Evolutionary conservation across 2,888 invertebrate species (phyloP).

Genomic region (Dryobota labecula): DNA sequence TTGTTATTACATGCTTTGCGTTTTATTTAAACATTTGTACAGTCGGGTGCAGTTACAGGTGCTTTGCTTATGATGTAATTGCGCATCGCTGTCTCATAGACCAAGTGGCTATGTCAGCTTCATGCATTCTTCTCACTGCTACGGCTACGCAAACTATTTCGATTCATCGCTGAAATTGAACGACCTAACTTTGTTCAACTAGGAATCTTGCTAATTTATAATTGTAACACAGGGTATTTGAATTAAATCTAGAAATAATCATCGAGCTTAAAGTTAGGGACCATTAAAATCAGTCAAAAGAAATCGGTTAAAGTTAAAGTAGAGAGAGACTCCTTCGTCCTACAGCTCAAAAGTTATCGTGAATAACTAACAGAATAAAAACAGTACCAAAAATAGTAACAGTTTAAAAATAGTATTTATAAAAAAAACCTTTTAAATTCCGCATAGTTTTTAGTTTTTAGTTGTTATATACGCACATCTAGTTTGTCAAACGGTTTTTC

Average conservation of each 20-base stretch:
- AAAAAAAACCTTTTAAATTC: too few relatives aligned
- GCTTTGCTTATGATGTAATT: background rate
- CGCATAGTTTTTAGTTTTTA: too few relatives aligned
- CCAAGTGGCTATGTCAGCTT: background rate
- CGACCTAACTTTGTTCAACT: background rate
- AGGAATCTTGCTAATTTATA: background rate
- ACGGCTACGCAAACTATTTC: background rate
- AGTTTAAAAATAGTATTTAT: too few relatives aligned
- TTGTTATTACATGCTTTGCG: conserved; percentile 78
- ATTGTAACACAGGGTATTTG: background rate
- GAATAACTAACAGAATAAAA: too few relatives aligned
- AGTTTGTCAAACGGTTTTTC: too few relatives aligned
- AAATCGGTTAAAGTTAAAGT: background rate
- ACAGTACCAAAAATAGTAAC: too few relatives aligned
- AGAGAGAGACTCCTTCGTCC: background rate
- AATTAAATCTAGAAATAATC: background rate
- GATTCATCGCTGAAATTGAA: background rate
- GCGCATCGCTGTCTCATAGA: background rate
- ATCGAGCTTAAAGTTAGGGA: background rate
- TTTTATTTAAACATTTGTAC: conserved; percentile 63
- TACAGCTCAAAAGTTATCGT: background rate
- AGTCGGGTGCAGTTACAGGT: conserved; percentile 37
- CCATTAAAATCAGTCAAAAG: background rate
- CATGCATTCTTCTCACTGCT: background rate
- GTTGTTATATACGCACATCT: too few relatives aligned